Base-by-base conservation (phyloP, 1,140 invertebrate genomes). In the Rhagoletis pomonella region DNA sequence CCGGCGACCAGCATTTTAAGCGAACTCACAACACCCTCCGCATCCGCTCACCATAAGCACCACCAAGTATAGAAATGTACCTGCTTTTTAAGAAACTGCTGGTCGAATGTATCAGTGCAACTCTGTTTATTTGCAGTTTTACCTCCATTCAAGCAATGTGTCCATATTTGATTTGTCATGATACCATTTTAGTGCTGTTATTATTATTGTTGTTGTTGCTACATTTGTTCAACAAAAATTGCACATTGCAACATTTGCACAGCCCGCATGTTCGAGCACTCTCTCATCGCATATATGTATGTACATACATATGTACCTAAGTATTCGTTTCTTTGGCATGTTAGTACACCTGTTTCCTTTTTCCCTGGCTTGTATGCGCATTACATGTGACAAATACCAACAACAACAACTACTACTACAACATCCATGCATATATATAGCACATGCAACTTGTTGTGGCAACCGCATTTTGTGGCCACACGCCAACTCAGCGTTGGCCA, bases 101-200 rank as follows among this genome's bases (percentile, higher is more conserved):
- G 42, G 12, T 17, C 47, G 44, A 14, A 47, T 73, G 14, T 12
- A 67, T 5, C 44, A 81, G 47, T 29, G 14, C 55, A 55, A 29
- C 19, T 29, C 29, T n/a, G 47, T 81, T 81, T 81, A 55, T 7
- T 17, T 81, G 47, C 17, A 50, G 17, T 73, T 73, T 44, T 73
- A 47, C 50, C 47, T 10, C n/a, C 73, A 29, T 81, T 10, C 47
- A 81, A 81, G 73, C 47, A 55, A 81, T 19, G 9, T 81, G 50
- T 81, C 73, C 73, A 81, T 58, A 81, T 81, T 81, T 81, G 73
- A 81, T 81, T 81, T 81, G 50, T 81, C 73, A 50, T 81, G 73
- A 12, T 58, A 17, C 47, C n/a, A 19, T 81, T 81, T 47, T 14
- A 50, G 4, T 29, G 3, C 2, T 47, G 42, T 73, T 81, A 6